These are phyloP conservation scores for Nasonia oneida DNA, from an alignment of 2,888 invertebrate genomes.

Conservation along the genomic window DNA sequence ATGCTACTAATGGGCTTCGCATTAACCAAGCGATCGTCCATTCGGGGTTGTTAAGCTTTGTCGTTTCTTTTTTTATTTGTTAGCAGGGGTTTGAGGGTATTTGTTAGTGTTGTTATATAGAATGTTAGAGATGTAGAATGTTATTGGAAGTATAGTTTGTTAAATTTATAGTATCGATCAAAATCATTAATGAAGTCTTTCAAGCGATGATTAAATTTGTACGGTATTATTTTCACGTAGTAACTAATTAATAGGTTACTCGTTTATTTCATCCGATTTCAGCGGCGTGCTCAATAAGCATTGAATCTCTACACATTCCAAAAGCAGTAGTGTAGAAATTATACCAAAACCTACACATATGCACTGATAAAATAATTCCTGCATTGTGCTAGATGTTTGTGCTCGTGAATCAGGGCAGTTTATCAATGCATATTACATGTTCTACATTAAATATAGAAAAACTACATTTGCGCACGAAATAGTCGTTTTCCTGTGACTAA, in stretches of 20 bases:
- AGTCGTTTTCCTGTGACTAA: background rate
- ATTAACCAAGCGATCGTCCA: constrained; percentile 74
- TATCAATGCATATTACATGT: background rate
- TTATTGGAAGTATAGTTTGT: background rate
- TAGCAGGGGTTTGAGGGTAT: background rate
- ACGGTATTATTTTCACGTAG: background rate
- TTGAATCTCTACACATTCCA: background rate
- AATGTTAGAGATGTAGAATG: background rate
- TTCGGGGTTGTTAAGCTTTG: background rate
- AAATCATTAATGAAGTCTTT: background rate
- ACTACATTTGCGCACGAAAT: background rate
- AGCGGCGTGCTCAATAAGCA: too few species aligned
- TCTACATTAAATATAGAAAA: background rate
- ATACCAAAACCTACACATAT: background rate
- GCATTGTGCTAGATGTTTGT: background rate
- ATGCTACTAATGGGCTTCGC: constrained; percentile 78
- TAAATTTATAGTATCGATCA: background rate
- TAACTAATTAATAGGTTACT: too few species aligned
- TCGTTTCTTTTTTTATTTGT: background rate
- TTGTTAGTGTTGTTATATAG: background rate
- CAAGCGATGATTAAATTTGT: background rate
- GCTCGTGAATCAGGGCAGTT: background rate
- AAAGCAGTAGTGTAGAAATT: background rate
- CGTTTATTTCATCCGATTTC: too few species aligned
- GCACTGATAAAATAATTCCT: background rate